Conservation (phyloP, 2,797 vertebrate species). For the Gorsachius magnificus region DNA sequence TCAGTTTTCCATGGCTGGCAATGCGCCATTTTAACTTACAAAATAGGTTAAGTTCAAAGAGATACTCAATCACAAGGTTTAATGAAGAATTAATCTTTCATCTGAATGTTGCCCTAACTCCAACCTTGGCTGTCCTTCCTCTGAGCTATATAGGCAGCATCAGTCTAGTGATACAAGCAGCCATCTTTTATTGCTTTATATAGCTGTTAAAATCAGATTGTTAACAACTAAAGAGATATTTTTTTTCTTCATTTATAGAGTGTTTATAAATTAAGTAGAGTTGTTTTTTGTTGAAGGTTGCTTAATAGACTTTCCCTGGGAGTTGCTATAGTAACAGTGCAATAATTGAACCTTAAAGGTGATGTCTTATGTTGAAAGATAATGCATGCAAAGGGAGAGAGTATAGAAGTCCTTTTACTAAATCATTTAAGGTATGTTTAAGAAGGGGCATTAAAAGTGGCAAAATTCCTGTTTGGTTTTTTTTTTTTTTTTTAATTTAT, state of each 20-base stretch:
- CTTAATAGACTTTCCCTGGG: background rate
- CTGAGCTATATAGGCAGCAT: background rate
- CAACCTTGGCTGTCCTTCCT: background rate
- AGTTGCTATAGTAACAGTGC: constrained; percentile 38
- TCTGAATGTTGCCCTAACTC: background rate
- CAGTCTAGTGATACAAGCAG: background rate
- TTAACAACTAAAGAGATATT: background rate
- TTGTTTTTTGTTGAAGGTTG: background rate
- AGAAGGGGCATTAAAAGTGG: background rate
- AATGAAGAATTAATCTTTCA: background rate
- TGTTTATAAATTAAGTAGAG: background rate
- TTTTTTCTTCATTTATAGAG: background rate
- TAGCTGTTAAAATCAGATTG: background rate
- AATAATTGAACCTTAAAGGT: constrained; percentile 26
- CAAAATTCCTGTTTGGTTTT: background rate
- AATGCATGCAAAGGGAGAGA: background rate
- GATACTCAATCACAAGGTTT: background rate
- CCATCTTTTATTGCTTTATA: background rate
- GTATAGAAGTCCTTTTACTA: background rate
- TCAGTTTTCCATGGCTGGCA: constrained; percentile 4
- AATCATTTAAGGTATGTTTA: background rate
- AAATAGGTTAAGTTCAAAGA: background rate
- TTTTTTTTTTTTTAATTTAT: background rate
- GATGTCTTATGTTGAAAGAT: background rate
- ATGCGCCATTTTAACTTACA: background rate